Conservation (phyloP, 1,140 invertebrate genomes). For the Teleogryllus occipitalis region DNA sequence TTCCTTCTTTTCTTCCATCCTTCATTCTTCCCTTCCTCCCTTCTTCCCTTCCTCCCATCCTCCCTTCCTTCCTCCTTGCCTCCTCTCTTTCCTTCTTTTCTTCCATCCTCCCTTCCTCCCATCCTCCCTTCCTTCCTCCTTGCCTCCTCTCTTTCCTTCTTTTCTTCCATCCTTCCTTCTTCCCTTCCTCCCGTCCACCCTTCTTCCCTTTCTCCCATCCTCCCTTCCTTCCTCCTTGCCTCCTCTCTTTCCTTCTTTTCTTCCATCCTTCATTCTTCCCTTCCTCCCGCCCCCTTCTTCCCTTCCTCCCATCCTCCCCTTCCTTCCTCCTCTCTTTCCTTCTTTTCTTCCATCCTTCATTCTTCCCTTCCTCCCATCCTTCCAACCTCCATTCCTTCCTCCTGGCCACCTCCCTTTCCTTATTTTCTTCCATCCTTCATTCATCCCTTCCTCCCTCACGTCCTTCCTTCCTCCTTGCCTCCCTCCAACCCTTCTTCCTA, state of each 20-base stretch:
- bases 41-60: background rate
- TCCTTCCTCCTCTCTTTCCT: background rate
- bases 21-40: background rate
- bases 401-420: background rate
- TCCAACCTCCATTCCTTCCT: background rate
- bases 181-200: background rate
- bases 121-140: background rate
- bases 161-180: background rate
- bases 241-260: background rate
- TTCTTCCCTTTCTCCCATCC: background rate
- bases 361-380: too few relatives aligned
- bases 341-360: background rate
- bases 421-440: background rate
- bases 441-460: background rate
- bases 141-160: background rate
- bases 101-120: background rate
- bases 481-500: background rate
- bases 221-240: background rate
- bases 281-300: background rate
- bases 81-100: background rate
- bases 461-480: too few relatives aligned
- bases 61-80: background rate
- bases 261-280: background rate
- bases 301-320: too few relatives aligned
- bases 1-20: background rate